Conservation (phyloP, 2,888 invertebrate genomes). For the Choristoneura rosaceana region DNA sequence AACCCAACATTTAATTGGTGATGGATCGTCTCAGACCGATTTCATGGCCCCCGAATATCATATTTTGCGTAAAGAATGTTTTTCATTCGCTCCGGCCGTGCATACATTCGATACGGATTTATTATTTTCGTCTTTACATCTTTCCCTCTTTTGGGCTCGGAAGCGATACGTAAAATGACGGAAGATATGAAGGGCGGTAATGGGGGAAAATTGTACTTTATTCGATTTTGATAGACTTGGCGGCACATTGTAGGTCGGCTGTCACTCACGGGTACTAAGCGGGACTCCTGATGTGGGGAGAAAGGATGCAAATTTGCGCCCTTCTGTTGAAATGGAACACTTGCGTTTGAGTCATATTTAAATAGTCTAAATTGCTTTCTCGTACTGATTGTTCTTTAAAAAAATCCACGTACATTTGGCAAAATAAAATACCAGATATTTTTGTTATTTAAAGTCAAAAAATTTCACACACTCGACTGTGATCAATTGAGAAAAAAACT, state of each 20-base stretch:
- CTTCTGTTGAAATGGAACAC: slow-evolving; percentile 22
- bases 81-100: slow-evolving; percentile 71
- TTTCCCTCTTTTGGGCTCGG: slow-evolving; percentile 80
- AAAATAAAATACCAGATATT: too few relatives aligned
- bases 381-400: neutral
- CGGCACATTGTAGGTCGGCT: slow-evolving; percentile 76
- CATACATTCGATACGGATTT: slow-evolving; percentile 82
- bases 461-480: too few relatives aligned
- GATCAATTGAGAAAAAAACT: neutral
- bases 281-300: slow-evolving; percentile 45
- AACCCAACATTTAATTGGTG: slow-evolving; percentile 81
- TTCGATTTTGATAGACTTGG: slow-evolving; percentile 84
- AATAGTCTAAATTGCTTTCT: slow-evolving; percentile 13
- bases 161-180: slow-evolving; percentile 84
- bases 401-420: too few relatives aligned
- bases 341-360: slow-evolving; percentile 19
- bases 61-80: slow-evolving; percentile 62
- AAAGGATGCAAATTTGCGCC: slow-evolving; percentile 33
- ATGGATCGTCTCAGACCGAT: slow-evolving; percentile 74
- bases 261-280: slow-evolving; percentile 67
- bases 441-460: too few relatives aligned
- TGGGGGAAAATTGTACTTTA: slow-evolving; percentile 84
- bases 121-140: slow-evolving; percentile 80
- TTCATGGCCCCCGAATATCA: slow-evolving; percentile 66
- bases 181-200: slow-evolving; percentile 83